Base-by-base conservation (phyloP, 1,140 invertebrate species). In the Rhopalosiphum padi region DNA sequence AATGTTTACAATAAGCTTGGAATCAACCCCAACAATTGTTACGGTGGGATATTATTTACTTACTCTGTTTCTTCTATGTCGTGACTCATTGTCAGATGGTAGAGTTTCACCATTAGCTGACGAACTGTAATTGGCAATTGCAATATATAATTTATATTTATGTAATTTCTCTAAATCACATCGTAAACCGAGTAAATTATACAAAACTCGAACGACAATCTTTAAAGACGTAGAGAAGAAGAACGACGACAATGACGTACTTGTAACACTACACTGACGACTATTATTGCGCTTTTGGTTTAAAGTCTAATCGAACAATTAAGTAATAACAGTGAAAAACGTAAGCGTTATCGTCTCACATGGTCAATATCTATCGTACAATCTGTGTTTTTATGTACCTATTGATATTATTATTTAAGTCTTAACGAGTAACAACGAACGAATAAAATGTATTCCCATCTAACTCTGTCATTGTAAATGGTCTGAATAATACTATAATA, bases 61-160 rank as follows among this genome's bases (percentile, higher is more conserved):
- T 55, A 93, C 91, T 93, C 23, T 4, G 85, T 37, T 93, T 93
- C 91, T 41, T 85, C 91, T 23, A 86, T 35, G 91, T 93, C 91
- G 37, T 93, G 91, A 93, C 35, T 93, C 91, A 93, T 93, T 53
- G 77, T 85, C 25, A 93, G 15, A 30, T 93, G 91, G 37, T 93
- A 93, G 22, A 93, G 48, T 86, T 93, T 93, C 53, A 93, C 91
- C 91, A 93, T 93, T 86, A n/a, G 48, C 15, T 25, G 43, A 46
- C 18, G 2, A 89, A 55, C n/a, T 4, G 23, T 46, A 37, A 83
- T 37, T 25, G 48, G 3, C 11, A 51, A 43, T 41, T 43, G 41
- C 22, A 85, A 85, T 41, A 0, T 51, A n/a, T 77, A 18, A n/a
- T 77, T 77, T 77, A 77, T 77, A 35, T 46, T 15, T 30, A 1